These are phyloP conservation scores for Acestrorhynchus altus DNA, from an alignment of 2,797 vertebrate genomes.

Conservation along the genomic window DNA sequence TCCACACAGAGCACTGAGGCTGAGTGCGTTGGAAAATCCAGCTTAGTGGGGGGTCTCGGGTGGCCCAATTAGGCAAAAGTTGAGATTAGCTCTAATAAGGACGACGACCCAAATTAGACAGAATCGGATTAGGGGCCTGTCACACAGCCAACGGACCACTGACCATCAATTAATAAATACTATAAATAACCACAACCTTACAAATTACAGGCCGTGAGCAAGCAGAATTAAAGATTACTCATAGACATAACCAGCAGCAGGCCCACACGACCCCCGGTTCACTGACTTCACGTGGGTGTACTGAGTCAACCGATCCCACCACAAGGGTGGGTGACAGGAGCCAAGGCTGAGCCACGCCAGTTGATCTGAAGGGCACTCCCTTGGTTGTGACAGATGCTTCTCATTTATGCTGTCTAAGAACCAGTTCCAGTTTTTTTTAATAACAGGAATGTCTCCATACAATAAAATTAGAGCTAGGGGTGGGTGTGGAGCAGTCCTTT, in stretches of 20 bases:
- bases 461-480: too few species aligned
- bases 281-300: conserved; percentile 69
- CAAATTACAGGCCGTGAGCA: conserved; percentile 1
- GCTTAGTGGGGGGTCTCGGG: conserved; percentile 3
- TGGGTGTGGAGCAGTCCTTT: too few species aligned
- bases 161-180: not conserved
- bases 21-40: conserved; percentile 3
- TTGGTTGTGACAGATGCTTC: not conserved
- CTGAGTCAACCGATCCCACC: conserved; percentile 78
- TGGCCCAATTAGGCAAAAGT: conserved; percentile 16
- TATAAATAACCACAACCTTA: not conserved
- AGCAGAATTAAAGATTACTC: conserved; percentile 9
- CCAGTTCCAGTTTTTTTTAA: too few species aligned
- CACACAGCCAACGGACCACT: not conserved
- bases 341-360: not conserved
- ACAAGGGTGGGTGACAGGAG: not conserved
- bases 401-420: too few species aligned
- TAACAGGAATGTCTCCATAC: too few species aligned
- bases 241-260: not conserved
- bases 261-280: conserved; percentile 70
- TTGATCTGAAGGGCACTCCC: not conserved
- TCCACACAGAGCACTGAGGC: not conserved
- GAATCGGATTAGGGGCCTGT: conserved; percentile 12
- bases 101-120: conserved; percentile 13
- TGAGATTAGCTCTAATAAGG: conserved; percentile 30